Base-by-base conservation (phyloP, 2,888 invertebrate species). In the Agonopterix heracliana region DNA sequence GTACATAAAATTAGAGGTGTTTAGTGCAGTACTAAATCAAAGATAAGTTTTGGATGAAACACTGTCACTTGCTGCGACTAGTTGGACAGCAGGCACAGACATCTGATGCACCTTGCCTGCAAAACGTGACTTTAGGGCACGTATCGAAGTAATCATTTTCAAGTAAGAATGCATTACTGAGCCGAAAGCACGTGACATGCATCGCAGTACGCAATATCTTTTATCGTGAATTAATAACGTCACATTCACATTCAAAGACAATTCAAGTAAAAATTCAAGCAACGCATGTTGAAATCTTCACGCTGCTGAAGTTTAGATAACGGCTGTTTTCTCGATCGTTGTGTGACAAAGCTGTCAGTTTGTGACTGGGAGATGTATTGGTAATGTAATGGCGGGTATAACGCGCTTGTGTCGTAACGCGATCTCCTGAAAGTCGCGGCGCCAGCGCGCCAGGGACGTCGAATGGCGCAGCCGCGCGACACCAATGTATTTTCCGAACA, bases 401-500 rank as follows among this genome's bases (percentile, higher is more conserved):
- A 26, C 62, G 65, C 69, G 71, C 74, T 74, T 70, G 62, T 79
- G 79, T 81, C 77, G 79, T 79, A 78, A 81, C 77, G 79, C 75
- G 79, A 78, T 60, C 60, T 55, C 63, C 74, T 72, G 74, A 70
- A 71, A 71, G 69, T 64, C 55, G 63, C 63, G 64, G 60, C 61
- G 57, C 59, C 61, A 54, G 63, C 59, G 59, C 68, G 69, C 64
- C 38, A 46, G 57, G 62, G 61, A 63, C 68, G 61, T 36, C 46
- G 9, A 9, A 9, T 46, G 46, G 47, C 67, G 63, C 63, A 65
- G 63, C 63, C 46, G 59, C 52, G 66, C 79, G 76, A 81, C 79
- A 79, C 62, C 45, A 34, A 45, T 47, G 81, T 86, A 83, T 85
- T 85, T 83, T 82, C 78, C 81, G 78, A 81, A 74, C 86, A 81